These are phyloP conservation scores for Alces alces DNA, from an alignment of 2,113 vertebrate genomes.

Conservation along the genomic window DNA sequence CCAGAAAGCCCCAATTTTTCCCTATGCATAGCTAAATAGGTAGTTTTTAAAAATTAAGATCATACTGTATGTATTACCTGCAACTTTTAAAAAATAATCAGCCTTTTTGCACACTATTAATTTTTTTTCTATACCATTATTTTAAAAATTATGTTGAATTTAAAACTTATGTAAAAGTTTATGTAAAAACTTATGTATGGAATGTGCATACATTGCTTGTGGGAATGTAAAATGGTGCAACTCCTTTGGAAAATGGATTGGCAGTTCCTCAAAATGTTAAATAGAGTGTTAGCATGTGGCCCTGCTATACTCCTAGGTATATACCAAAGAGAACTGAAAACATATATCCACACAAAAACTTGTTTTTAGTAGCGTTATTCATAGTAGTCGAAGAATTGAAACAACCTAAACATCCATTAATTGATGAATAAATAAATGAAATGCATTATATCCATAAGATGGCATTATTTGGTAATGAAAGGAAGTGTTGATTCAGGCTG, in stretches of 20 bases:
- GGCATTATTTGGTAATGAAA: background rate
- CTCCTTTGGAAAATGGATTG: background rate
- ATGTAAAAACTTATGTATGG: background rate
- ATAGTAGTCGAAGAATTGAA: background rate
- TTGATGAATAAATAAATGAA: background rate
- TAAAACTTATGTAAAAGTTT: background rate
- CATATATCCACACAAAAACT: background rate
- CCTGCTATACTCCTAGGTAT: background rate
- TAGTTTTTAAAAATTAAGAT: conserved; percentile 7
- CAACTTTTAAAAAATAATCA: background rate
- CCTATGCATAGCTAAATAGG: background rate
- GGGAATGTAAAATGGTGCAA: background rate
- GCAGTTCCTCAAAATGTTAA: background rate
- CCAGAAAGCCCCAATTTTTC: background rate
- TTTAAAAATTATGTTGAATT: background rate
- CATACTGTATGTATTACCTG: background rate
- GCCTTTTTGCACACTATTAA: background rate
- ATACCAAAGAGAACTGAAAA: background rate
- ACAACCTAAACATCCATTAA: background rate
- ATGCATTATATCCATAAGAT: background rate
- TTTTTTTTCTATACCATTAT: background rate
- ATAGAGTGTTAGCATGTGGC: background rate
- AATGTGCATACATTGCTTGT: background rate
- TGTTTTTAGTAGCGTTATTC: background rate
- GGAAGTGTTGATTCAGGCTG: background rate